phyloP scores from a whole-genome alignment of 2,797 vertebrate genomes.

The Sparus aurata region DNA sequence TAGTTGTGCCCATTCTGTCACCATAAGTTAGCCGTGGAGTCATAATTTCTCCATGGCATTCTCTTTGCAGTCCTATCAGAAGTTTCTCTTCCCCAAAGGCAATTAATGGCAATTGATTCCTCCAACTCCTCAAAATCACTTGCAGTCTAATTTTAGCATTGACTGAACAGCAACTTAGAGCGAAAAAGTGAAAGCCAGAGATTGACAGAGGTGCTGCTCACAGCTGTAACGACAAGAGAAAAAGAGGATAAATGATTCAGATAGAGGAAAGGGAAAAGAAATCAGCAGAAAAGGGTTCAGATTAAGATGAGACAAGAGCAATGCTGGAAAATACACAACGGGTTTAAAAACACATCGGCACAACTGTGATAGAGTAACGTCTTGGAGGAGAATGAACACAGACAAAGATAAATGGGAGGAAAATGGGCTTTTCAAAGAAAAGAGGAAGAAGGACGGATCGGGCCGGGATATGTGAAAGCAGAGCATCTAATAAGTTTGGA shows the following conservation, averaged over 20 bases:
- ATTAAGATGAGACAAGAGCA: conserved; percentile 59
- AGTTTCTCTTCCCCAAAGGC: conserved; percentile 52
- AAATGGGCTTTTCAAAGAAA: conserved; percentile 45
- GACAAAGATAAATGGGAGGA: conserved; percentile 51
- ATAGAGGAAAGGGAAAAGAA: conserved; percentile 35
- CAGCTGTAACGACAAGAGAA: conserved; percentile 12
- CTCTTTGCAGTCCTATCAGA: conserved; percentile 60
- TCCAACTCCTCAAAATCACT: conserved; percentile 56
- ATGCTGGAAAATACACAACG: conserved; percentile 36
- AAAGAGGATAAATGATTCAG: conserved; percentile 30
- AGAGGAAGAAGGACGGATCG: conserved; percentile 30
- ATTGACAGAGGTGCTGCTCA: conserved; percentile 38
- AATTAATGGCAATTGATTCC: conserved; percentile 68
- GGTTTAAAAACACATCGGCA: conserved; percentile 33
- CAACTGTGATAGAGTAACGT: conserved; percentile 20
- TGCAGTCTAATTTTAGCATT: conserved; percentile 54
- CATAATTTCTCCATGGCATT: conserved; percentile 50
- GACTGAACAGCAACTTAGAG: conserved; percentile 38
- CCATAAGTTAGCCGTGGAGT: conserved; percentile 52
- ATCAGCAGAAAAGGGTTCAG: conserved; percentile 31
- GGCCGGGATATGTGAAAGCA: conserved; percentile 53
- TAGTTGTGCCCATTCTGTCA: conserved; percentile 75
- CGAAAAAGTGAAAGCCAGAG: conserved; percentile 8
- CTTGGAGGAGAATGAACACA: conserved; percentile 33
- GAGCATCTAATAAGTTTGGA: conserved; percentile 81